Evolutionary conservation across 2,888 invertebrate genomes (phyloP), one percentile per base, ranked within the genome.

Genomic region (Megastigmus dorsalis): DNA sequence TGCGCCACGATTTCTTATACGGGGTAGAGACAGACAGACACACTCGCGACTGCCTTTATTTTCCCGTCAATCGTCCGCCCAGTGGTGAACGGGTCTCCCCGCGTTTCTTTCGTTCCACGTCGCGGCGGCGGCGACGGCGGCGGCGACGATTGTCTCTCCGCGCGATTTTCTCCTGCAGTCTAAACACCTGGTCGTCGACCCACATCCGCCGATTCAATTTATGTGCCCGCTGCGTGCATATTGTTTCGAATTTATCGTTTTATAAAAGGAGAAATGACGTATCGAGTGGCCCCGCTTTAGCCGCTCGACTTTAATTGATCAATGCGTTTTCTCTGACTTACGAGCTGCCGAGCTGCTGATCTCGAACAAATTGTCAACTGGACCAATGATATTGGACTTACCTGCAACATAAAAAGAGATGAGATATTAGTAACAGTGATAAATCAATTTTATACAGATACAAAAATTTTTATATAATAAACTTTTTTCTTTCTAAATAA

Each of bases 1-100:
- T 81, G 82, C 80, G 79, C 78, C 74, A 63, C 76, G 77, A 82
- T 81, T 82, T 75, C 80, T 81, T n/a, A n/a, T n/a, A 79, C 72
- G 62, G 48, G 23, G 79, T n/a, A n/a, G n/a, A n/a, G 77, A 50
- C 74, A 18, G 33, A 33, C 2, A 54, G 26, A 33, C 7, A 45
- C 36, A 75, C 70, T 48, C 66, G 62, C 66, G 62, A 78, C 54
- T 26, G 75, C 77, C 76, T 82, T 76, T 75, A 76, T 72, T 78
- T 77, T 76, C 78, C 79, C 77, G 77, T 80, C 78, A 59, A 57
- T 77, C 72, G 75, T 75, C 63, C 38, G 71, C 77, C 26, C 77
- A 74, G 68, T 75, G 77, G 9, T 20, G 18, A 26, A 77, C 72
- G 33, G 72, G 79, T 80, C 82, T 80, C 77, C 18, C 38, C 20